Conservation (phyloP, 2,113 vertebrate species). For the Excalfactoria chinensis region DNA sequence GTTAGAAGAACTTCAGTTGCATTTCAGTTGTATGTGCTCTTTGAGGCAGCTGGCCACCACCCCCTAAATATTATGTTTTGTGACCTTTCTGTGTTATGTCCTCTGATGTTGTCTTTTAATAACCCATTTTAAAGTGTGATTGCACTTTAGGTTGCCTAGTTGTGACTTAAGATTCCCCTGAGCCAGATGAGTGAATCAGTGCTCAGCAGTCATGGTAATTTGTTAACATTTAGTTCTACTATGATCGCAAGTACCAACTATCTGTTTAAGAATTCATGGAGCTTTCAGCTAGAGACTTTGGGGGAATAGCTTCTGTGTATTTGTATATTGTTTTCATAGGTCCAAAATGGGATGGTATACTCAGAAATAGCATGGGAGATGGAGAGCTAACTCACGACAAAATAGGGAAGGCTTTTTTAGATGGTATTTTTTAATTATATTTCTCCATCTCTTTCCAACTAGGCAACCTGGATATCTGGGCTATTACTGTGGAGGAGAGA, state of each 20-base stretch:
- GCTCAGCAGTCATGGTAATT: neutral
- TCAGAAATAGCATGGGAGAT: neutral
- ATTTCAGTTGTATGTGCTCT: neutral
- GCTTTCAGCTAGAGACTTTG: neutral
- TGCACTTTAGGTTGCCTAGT: neutral
- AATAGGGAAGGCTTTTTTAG: neutral
- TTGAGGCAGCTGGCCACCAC: neutral
- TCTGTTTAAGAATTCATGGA: neutral
- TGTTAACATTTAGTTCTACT: neutral
- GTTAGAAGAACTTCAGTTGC: neutral
- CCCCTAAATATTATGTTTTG: neutral
- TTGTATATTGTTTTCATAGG: neutral
- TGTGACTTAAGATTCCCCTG: neutral
- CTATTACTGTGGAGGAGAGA: slow-evolving; percentile 95
- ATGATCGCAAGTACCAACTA: neutral
- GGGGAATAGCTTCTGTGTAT: neutral
- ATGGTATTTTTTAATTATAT: neutral
- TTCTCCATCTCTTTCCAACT: slow-evolving; percentile 5
- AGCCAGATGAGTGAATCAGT: neutral
- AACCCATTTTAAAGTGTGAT: neutral
- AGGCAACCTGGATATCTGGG: slow-evolving; percentile 95
- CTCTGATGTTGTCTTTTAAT: neutral
- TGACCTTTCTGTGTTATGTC: neutral
- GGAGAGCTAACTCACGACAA: neutral
- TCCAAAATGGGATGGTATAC: neutral